A percentile compares a stretch with the other conserved stretches of the same genome.
Evolutionary conservation across 2,888 invertebrate genomes (phyloP).

Genomic region (Tinea trinotella): DNA sequence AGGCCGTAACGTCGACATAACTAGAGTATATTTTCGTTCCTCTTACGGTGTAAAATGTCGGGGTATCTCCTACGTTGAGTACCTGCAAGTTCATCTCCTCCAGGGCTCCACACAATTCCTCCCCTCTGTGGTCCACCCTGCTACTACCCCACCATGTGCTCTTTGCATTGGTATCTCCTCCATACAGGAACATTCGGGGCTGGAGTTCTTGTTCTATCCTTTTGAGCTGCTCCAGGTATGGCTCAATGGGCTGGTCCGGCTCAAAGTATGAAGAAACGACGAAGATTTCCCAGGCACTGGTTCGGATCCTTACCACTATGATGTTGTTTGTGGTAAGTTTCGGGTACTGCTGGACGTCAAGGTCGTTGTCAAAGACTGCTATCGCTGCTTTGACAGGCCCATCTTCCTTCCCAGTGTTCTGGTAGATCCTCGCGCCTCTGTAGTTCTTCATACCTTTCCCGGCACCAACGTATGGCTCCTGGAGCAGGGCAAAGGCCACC

Average conservation of each 20-base stretch:
- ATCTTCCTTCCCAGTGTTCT: no score
- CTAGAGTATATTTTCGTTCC: background rate
- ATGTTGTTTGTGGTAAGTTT: constrained; percentile 26
- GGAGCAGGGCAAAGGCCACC: constrained; percentile 25
- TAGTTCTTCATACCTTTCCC: constrained; percentile 21
- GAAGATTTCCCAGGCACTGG: constrained; percentile 22
- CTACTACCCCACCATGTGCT: no score
- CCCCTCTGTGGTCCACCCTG: constrained; percentile 23
- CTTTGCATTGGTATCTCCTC: constrained; percentile 21
- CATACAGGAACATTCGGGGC: constrained; percentile 16
- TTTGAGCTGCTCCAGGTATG: constrained; percentile 17
- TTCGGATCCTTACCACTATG: constrained; percentile 17
- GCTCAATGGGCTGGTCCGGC: constrained; percentile 22
- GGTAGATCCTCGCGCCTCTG: no score
- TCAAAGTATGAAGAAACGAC: constrained; percentile 26
- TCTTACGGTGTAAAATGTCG: constrained; percentile 18
- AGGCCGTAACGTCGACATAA: background rate
- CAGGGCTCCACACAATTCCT: background rate
- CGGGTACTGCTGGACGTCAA: no score
- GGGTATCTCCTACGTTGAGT: constrained; percentile 25
- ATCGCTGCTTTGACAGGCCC: no score
- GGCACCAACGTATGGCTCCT: constrained; percentile 30
- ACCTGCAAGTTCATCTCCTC: constrained; percentile 14
- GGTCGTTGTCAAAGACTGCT: no score
- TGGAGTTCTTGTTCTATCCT: background rate